Evolutionary conservation across 1,140 invertebrate genomes (phyloP).

Genomic region (Brachionus paranguensis): DNA sequence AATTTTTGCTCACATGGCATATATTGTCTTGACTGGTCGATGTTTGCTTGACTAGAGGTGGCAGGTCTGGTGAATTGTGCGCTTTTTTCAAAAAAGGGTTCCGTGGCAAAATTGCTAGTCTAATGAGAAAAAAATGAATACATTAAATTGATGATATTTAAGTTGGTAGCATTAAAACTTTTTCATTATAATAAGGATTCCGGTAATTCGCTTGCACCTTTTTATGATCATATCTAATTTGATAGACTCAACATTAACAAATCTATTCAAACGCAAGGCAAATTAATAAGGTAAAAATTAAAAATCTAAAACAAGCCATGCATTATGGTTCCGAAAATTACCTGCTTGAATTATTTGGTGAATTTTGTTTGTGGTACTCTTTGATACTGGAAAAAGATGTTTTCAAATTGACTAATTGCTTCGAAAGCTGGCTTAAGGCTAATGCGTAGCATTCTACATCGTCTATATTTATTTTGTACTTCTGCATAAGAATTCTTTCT

Average conservation of each 20-base stretch:
- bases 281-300: neutral
- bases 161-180: slow-evolving; percentile 61
- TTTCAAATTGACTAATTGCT: slow-evolving; percentile 80
- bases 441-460: slow-evolving; percentile 94
- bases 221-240: slow-evolving; percentile 78
- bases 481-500: slow-evolving; percentile 85
- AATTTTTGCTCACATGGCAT: slow-evolving; percentile 42
- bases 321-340: slow-evolving; percentile 39
- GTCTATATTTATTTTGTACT: slow-evolving; percentile 87
- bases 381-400: slow-evolving; percentile 27
- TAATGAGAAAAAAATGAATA: neutral
- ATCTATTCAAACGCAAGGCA: slow-evolving; percentile 56
- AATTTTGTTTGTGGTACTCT: neutral
- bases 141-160: neutral
- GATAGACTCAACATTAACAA: slow-evolving; percentile 88
- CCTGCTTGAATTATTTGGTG: neutral
- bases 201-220: slow-evolving; percentile 89
- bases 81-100: slow-evolving; percentile 44
- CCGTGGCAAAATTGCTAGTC: neutral
- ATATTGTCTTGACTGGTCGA: neutral
- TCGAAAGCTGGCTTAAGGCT: slow-evolving; percentile 77
- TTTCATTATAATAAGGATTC: slow-evolving; percentile 89
- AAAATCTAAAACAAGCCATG: neutral
- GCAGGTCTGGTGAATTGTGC: slow-evolving; percentile 41
- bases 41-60: neutral